Evolutionary conservation across 2,888 invertebrate genomes (phyloP), one percentile per base, ranked within the genome.

Genomic region (Amphipyra tragopoginis): DNA sequence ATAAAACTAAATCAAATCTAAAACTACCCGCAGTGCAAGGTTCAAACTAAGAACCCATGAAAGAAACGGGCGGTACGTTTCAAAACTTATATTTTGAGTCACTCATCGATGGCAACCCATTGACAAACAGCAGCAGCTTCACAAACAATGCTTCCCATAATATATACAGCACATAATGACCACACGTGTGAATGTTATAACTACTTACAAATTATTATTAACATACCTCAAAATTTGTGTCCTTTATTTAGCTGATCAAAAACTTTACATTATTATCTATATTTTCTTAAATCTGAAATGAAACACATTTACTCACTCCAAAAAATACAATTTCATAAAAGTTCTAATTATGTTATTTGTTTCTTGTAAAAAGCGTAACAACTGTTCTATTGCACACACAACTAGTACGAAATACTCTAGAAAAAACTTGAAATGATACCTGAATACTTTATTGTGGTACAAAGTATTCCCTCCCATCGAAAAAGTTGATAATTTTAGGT

Each of bases 101-200:
- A 76, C 59, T 65, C 65, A 78, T 74, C 39, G 64, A 65, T 49
- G 64, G 58, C 43, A 76, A 77, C 40, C 45, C 65, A 79, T 76
- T 55, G 62, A 68, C 65, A 51, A 56, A 62, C 61, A 61, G 50
- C 72, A 77, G 67, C 65, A 69, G 69, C 49, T 72, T 79, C 72
- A 77, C 80, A 57, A 65, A 64, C 77, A 69, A 74, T 55, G 80
- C 78, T 78, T 79, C 47, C 59, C 77, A 77, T 68, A 59, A 72
- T 49, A 45, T 64, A 59, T 61, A 62, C 54, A 77, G 75, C 80
- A 78, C 78, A 68, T 38, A 65, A 56, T 44, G 13, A 66, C 39
- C 48, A 62, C 77, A 67, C 65, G 67, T 74, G 66, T 79, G 69
- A 68, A 74, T 61, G 43, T 51, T 60, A 43, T 29, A 49, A 63